phyloP scores from a whole-genome alignment of 2,797 vertebrate genomes.

The Australoheros facetus region DNA sequence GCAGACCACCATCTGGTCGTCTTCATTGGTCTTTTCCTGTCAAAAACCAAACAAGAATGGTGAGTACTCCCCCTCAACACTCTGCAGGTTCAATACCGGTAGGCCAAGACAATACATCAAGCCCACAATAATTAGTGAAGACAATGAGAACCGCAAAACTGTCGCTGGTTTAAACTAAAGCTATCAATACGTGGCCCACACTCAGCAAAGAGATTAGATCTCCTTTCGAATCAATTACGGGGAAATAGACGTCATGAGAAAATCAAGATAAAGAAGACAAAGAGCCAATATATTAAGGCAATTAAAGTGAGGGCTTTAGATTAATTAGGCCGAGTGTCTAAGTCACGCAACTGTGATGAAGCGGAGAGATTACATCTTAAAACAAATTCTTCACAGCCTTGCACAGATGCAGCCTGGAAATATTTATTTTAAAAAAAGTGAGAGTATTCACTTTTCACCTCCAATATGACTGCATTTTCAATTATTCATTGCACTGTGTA shows the following conservation, averaged over 20 bases:
- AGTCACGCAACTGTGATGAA: constrained; percentile 57
- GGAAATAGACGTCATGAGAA: constrained; percentile 71
- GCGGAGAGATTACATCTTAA: constrained; percentile 47
- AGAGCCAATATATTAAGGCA: constrained; percentile 73
- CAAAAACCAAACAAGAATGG: constrained; percentile 69
- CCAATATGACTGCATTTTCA: constrained; percentile 39
- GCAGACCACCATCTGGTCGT: constrained; percentile 82
- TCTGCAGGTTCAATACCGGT: constrained; percentile 45
- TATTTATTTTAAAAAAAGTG: constrained; percentile 9
- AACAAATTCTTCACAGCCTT: constrained; percentile 22
- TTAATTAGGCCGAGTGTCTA: constrained; percentile 69
- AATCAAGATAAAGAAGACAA: constrained; percentile 77
- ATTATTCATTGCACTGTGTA: constrained; percentile 48
- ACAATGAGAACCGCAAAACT: constrained; percentile 69
- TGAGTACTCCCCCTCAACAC: constrained; percentile 36
- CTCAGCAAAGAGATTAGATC: constrained; percentile 75
- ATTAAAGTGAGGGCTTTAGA: constrained; percentile 70
- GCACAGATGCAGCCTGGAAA: constrained; percentile 8
- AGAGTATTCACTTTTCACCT: constrained; percentile 27
- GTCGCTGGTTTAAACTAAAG: constrained; percentile 71
- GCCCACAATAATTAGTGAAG: constrained; percentile 73
- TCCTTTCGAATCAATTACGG: constrained; percentile 78
- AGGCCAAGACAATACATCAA: constrained; percentile 72
- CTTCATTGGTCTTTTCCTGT: constrained; percentile 85
- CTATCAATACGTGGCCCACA: constrained; percentile 75